These are phyloP conservation scores for Porites lutea DNA, from an alignment of 64 coral and sea anemone genomes.

Conservation along the genomic window DNA sequence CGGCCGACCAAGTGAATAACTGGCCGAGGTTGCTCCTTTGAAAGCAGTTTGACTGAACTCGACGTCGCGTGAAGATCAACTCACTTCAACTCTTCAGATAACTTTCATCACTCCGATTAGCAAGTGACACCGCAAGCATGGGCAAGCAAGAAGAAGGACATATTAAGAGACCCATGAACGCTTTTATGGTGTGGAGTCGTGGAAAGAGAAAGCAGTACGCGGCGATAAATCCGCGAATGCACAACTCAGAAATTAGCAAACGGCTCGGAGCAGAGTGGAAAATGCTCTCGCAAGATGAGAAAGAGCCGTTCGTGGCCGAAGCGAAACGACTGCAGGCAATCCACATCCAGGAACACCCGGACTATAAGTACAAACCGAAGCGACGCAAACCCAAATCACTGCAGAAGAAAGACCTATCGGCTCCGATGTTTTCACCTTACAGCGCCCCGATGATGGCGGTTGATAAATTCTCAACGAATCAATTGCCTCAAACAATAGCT, in stretches of 20 bases:
- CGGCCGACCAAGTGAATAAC: conserved; percentile 80
- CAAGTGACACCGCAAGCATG: conserved; percentile 57
- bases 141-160: conserved; percentile 96
- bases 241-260: conserved; percentile 97
- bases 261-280: conserved; percentile 95
- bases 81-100: conserved; percentile 37
- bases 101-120: neutral
- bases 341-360: conserved; percentile 94
- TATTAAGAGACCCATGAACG: conserved; percentile 96
- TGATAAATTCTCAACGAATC: conserved; percentile 99
- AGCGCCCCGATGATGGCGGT: conserved; percentile 96
- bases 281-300: conserved; percentile 85
- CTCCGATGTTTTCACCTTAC: conserved; percentile 91
- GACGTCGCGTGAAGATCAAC: conserved; percentile 59
- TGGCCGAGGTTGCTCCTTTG: conserved; percentile 97
- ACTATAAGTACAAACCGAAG: conserved; percentile 96
- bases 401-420: conserved; percentile 91
- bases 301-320: conserved; percentile 95
- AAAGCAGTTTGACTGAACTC: conserved; percentile 64
- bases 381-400: conserved; percentile 95
- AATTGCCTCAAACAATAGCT: conserved; percentile 99
- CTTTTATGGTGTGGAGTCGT: conserved; percentile 96
- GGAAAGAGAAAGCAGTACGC: conserved; percentile 97
- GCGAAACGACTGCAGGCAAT: conserved; percentile 93
- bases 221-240: conserved; percentile 87